Evolutionary conservation across 2,888 invertebrate species (phyloP).

Genomic region (Erynnis tages): DNA sequence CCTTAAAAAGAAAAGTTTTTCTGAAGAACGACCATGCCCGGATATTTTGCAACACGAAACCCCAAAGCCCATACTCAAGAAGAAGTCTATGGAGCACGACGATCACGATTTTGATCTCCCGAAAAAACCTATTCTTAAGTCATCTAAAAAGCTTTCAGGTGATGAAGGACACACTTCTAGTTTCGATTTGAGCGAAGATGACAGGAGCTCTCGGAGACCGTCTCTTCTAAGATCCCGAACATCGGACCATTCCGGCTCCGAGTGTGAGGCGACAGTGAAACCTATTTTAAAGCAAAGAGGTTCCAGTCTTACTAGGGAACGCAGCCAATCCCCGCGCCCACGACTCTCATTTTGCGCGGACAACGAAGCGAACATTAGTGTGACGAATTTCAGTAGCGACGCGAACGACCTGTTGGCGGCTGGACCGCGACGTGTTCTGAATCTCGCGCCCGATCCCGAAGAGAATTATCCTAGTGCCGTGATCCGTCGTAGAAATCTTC

Average conservation of each 20-base stretch:
- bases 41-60: slow-evolving; percentile 71
- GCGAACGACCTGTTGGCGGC: slow-evolving; percentile 73
- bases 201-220: slow-evolving; percentile 79
- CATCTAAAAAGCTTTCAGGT: slow-evolving; percentile 84
- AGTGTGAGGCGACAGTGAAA: slow-evolving; percentile 80
- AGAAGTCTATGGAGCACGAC: slow-evolving; percentile 90
- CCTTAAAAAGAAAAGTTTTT: slow-evolving; percentile 90
- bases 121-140: slow-evolving; percentile 89
- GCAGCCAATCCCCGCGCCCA: slow-evolving; percentile 83
- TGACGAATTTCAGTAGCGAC: slow-evolving; percentile 71
- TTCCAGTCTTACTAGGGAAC: slow-evolving; percentile 81
- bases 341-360: slow-evolving; percentile 84
- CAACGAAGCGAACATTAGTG: slow-evolving; percentile 71
- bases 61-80: slow-evolving; percentile 91
- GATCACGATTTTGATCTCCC: slow-evolving; percentile 87
- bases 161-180: slow-evolving; percentile 82
- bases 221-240: slow-evolving; percentile 80
- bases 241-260: slow-evolving; percentile 78
- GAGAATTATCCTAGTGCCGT: slow-evolving; percentile 72
- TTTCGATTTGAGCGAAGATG: slow-evolving; percentile 79
- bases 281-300: slow-evolving; percentile 85
- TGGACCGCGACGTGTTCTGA: slow-evolving; percentile 70
- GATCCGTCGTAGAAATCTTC: slow-evolving; percentile 67
- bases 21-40: slow-evolving; percentile 83
- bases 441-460: slow-evolving; percentile 62